Conservation (phyloP, 1,140 invertebrate genomes). For the Trinorchestia longiramus region DNA sequence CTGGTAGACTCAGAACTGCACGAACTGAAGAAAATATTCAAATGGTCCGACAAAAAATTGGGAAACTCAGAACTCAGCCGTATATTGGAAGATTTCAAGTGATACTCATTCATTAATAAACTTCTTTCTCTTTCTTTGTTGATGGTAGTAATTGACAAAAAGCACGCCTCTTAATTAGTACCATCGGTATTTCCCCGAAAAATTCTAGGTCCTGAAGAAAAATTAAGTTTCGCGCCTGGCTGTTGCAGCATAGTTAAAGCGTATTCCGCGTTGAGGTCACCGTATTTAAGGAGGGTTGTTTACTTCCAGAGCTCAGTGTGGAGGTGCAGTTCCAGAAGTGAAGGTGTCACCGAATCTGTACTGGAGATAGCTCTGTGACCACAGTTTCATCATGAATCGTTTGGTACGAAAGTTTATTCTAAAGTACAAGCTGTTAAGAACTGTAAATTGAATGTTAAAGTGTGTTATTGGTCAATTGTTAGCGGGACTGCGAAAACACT, state of each 20-base stretch:
- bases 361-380: background rate
- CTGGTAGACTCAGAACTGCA: no score
- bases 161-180: background rate
- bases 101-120: background rate
- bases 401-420: background rate
- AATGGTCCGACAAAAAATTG: no score
- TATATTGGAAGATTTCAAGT: background rate
- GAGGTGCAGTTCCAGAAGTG: background rate
- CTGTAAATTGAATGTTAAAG: background rate
- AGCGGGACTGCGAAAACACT: background rate
- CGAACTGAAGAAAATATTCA: no score
- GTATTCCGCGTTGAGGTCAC: background rate
- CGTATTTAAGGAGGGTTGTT: background rate
- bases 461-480: background rate
- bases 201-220: background rate
- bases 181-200: background rate
- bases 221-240: background rate
- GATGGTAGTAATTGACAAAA: background rate
- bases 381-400: background rate
- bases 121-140: background rate
- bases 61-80: background rate
- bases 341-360: background rate
- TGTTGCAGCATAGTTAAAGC: background rate
- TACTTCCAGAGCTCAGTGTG: constrained; percentile 20
- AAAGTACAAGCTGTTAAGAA: background rate